phyloP scores from a whole-genome alignment of 1,140 invertebrate species.

The Melitaea cinxia region DNA sequence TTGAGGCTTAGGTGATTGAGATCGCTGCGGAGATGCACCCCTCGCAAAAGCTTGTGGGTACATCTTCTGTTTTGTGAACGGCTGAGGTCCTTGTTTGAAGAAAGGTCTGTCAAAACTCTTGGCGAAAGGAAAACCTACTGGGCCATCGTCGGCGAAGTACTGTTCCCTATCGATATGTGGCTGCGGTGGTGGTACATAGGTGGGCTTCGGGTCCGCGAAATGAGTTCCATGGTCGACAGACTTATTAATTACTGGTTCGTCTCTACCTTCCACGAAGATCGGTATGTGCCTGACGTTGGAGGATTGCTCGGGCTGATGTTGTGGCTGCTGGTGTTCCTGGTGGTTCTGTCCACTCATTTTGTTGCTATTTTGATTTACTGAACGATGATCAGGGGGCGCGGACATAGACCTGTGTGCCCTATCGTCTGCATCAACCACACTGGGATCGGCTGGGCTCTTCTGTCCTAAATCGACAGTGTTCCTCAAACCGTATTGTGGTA shows the following conservation, averaged over 20 bases:
- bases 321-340: conserved; percentile 59
- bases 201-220: conserved; percentile 66
- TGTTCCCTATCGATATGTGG: conserved; percentile 72
- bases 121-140: conserved; percentile 62
- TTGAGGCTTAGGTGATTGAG: conserved; percentile 72
- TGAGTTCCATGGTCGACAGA: conserved; percentile 67
- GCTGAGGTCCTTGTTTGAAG: conserved; percentile 67
- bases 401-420: conserved; percentile 86
- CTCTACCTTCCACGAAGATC: conserved; percentile 92
- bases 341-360: conserved; percentile 73
- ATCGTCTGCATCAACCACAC: conserved; percentile 79
- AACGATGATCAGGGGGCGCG: conserved; percentile 83
- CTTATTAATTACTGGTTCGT: conserved; percentile 87
- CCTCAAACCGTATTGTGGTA: conserved; percentile 87
- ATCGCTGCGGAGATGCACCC: conserved; percentile 68
- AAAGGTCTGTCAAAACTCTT: conserved; percentile 71
- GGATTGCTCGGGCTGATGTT: conserved; percentile 49
- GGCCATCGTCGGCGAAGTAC: conserved; percentile 68
- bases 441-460: conserved; percentile 83
- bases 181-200: conserved; percentile 61
- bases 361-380: conserved; percentile 57
- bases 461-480: conserved; percentile 90
- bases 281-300: conserved; percentile 89
- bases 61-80: conserved; percentile 70
- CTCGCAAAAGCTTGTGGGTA: conserved; percentile 65